Percentiles rank a stretch among this genome's conserved stretches.
Conservation (phyloP, 2,888 invertebrate species). For the Lasioglossum leucozonium region DNA sequence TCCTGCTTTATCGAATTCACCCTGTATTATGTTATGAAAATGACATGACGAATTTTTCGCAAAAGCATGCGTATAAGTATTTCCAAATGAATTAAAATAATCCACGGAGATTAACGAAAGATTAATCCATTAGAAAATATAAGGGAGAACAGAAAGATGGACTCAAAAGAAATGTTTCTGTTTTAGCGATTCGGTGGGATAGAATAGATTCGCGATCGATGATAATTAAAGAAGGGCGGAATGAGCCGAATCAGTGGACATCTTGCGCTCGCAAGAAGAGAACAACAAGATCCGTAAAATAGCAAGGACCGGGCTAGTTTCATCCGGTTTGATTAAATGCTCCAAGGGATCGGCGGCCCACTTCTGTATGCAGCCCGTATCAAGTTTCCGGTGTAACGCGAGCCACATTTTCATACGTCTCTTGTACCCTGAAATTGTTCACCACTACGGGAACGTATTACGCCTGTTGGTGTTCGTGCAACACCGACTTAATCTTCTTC, state of each 20-base stretch:
- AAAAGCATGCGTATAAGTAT: too few species aligned
- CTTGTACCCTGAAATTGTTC: constrained; percentile 27
- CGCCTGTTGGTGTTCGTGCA: not conserved
- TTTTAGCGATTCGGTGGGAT: not conserved
- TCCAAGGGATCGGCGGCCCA: not conserved
- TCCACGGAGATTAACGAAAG: too few species aligned
- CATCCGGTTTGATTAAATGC: constrained; percentile 1
- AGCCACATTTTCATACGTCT: not conserved
- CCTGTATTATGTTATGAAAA: too few species aligned
- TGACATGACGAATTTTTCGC: too few species aligned
- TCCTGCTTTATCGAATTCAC: too few species aligned
- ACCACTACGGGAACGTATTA: constrained; percentile 12
- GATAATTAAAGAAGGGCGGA: not conserved
- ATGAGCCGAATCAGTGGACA: not conserved
- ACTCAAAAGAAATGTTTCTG: not conserved
- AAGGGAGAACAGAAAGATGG: not conserved
- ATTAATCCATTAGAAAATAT: not conserved
- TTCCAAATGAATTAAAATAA: too few species aligned
- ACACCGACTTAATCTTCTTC: constrained; percentile 41
- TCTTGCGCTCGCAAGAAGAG: not conserved
- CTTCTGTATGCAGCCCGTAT: not conserved
- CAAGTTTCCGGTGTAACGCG: constrained; percentile 18
- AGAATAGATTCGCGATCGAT: not conserved
- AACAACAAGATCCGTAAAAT: not conserved
- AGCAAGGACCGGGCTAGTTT: not conserved